Percentiles rank a stretch among this genome's conserved stretches.
Evolutionary conservation across 92 coral and sea anemone species (phyloP).

Genomic region (Heteractis magnifica): DNA sequence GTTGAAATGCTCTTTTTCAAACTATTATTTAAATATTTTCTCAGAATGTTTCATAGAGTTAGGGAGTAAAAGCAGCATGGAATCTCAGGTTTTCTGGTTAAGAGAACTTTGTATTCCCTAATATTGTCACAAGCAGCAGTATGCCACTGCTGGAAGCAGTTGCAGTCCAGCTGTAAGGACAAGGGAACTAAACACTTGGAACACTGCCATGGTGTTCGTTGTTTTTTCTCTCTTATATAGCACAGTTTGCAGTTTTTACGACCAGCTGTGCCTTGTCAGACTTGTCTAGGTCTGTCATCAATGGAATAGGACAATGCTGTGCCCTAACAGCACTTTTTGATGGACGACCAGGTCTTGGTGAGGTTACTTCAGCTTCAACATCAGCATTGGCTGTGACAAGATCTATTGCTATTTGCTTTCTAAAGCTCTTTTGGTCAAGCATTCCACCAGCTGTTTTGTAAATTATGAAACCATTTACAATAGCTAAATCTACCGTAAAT

Average conservation of each 20-base stretch:
- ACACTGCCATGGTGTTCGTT: constrained; percentile 30
- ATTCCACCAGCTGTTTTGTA: constrained; percentile 20
- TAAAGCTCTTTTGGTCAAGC: neutral
- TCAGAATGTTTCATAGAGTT: too few species aligned
- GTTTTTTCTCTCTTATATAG: constrained; percentile 9
- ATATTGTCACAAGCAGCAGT: constrained; percentile 22
- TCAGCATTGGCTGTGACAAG: neutral
- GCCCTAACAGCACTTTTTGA: constrained; percentile 9
- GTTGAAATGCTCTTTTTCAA: too few species aligned
- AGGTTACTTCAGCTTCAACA: neutral
- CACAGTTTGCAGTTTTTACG: constrained; percentile 26
- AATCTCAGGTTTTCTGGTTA: neutral
- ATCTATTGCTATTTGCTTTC: constrained; percentile 2
- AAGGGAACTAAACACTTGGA: constrained; percentile 16
- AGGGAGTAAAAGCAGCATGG: neutral
- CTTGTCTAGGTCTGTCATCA: constrained; percentile 1
- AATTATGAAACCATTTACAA: constrained; percentile 42
- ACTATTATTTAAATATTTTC: too few species aligned
- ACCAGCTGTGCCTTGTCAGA: constrained; percentile 20
- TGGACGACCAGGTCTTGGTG: constrained; percentile 11
- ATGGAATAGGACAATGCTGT: constrained; percentile 3
- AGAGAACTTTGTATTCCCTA: neutral
- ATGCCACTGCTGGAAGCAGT: constrained; percentile 38
- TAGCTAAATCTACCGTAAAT: constrained; percentile 25
- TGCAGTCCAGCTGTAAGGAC: constrained; percentile 31